Conservation (phyloP, 2,888 invertebrate species). For the Brenthis hecate region DNA sequence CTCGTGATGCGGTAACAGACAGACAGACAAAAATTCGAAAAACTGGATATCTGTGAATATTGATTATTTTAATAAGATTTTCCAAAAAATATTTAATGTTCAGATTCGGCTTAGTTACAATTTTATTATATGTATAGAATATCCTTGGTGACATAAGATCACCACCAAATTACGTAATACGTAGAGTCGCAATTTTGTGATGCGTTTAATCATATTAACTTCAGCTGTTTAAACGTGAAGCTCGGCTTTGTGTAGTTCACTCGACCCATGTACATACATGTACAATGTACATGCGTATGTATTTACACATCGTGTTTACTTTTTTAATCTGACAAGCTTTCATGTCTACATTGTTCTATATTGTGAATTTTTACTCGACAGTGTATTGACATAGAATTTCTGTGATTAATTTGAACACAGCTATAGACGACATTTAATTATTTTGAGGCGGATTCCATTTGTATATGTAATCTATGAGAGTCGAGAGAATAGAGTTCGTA, state of each 20-base stretch:
- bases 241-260: conserved; percentile 46
- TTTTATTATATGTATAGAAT: neutral
- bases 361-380: neutral
- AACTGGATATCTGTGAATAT: no score
- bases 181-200: conserved; percentile 20
- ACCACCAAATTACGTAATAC: neutral
- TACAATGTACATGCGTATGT: neutral
- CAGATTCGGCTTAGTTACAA: no score
- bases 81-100: no score
- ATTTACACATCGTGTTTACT: neutral
- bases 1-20: no score
- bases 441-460: no score
- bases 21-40: no score
- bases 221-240: conserved; percentile 52
- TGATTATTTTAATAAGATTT: no score
- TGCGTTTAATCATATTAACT: conserved; percentile 58
- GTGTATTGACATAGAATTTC: neutral
- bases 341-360: neutral
- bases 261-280: neutral
- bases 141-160: conserved; percentile 4
- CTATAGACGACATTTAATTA: neutral
- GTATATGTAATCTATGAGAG: no score
- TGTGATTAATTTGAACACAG: neutral
- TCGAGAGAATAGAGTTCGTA: no score
- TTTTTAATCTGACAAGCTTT: conserved; percentile 7